phyloP scores from a whole-genome alignment of 2,113 vertebrate genomes.

The Corythaixoides concolor region DNA sequence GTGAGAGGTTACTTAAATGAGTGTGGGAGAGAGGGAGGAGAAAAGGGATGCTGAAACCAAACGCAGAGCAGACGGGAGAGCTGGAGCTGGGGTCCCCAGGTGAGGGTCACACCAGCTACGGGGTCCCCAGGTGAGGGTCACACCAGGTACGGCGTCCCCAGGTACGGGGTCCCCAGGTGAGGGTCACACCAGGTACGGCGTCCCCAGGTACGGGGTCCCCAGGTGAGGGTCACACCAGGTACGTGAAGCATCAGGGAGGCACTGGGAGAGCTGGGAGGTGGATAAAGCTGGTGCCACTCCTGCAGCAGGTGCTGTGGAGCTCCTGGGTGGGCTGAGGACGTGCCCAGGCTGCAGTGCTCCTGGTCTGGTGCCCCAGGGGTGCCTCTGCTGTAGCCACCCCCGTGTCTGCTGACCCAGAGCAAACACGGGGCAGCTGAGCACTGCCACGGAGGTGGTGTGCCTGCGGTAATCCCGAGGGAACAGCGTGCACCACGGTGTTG shows the following conservation, averaged over 20 bases:
- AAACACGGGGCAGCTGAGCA: background rate
- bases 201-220: background rate
- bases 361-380: too few species aligned
- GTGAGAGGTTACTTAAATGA: background rate
- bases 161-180: rapidly evolving
- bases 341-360: background rate
- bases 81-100: rapidly evolving
- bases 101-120: background rate
- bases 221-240: background rate
- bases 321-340: background rate
- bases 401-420: rapidly evolving
- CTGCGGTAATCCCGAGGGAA: rapidly evolving
- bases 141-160: background rate
- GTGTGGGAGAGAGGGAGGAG: background rate
- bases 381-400: rapidly evolving
- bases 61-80: background rate
- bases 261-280: background rate
- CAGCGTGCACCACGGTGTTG: rapidly evolving
- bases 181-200: background rate
- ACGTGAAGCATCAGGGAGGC: background rate
- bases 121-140: rapidly evolving
- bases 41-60: background rate
- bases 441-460: rapidly evolving
- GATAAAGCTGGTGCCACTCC: background rate
- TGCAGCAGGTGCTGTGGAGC: too few species aligned